These are phyloP conservation scores for Thaumetopoea pityocampa DNA, from an alignment of 1,140 invertebrate species.

Conservation along the genomic window DNA sequence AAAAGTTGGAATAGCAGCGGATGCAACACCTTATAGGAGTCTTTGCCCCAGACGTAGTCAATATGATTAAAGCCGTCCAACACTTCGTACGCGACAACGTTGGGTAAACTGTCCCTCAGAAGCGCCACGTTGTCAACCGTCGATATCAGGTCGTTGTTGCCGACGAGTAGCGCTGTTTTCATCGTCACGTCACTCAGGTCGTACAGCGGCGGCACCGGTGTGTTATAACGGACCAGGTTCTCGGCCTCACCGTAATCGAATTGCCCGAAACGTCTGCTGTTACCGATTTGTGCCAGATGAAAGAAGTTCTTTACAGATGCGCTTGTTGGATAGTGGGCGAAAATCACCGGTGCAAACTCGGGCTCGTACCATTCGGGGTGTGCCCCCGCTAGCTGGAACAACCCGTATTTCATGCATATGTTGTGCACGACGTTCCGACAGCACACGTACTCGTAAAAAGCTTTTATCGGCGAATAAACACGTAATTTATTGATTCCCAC, in stretches of 20 bases:
- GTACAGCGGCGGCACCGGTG: constrained; percentile 72
- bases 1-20: too few relatives aligned
- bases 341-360: constrained; percentile 12
- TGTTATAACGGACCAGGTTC: constrained; percentile 71
- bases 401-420: constrained; percentile 1
- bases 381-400: constrained; percentile 14
- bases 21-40: too few relatives aligned
- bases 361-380: constrained; percentile 20
- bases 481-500: background rate
- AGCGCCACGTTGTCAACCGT: constrained; percentile 72
- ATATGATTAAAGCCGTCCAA: too few relatives aligned
- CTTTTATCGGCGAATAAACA: background rate
- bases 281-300: constrained; percentile 75
- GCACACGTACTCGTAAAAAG: constrained; percentile 1
- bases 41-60: too few relatives aligned
- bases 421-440: background rate
- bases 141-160: constrained; percentile 78
- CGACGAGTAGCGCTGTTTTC: constrained; percentile 77
- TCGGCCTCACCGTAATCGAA: constrained; percentile 69
- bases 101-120: constrained; percentile 59
- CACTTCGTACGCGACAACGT: constrained; percentile 31
- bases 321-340: constrained; percentile 18
- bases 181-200: constrained; percentile 70
- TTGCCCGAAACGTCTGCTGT: constrained; percentile 42
- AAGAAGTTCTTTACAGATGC: constrained; percentile 80